Evolutionary conservation across 37 sponge, comb jelly and placozoan species (phyloP).

Genomic region (Agelas oroides): DNA sequence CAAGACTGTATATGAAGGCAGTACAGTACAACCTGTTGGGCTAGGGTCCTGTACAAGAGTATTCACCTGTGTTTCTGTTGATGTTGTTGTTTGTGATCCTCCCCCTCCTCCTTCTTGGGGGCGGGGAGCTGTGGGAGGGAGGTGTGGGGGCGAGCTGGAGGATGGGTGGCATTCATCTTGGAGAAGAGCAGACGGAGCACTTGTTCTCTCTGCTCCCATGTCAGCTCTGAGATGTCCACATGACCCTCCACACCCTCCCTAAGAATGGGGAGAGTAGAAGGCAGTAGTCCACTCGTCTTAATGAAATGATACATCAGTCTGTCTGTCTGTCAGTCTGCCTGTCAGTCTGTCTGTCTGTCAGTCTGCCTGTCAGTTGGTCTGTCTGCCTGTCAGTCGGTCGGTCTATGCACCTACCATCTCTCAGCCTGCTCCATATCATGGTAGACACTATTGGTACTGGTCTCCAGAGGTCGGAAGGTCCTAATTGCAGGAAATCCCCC

Average conservation of each 20-base stretch:
- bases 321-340: not conserved
- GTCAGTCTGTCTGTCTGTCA: too few relatives aligned
- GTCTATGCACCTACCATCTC: conserved; percentile 54
- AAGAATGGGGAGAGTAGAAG: not conserved
- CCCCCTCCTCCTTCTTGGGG: too few relatives aligned
- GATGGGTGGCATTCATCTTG: conserved; percentile 66
- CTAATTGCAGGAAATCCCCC: conserved; percentile 77
- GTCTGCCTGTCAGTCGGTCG: too few relatives aligned
- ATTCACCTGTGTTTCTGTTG: too few relatives aligned
- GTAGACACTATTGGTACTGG: conserved; percentile 91
- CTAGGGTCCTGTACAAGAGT: too few relatives aligned
- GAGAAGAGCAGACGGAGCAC: conserved; percentile 83
- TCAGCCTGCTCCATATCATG: conserved; percentile 78
- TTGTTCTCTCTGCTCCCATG: conserved; percentile 97
- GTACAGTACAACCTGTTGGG: too few relatives aligned
- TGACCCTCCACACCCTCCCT: conserved; percentile 36
- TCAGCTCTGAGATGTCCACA: conserved; percentile 86
- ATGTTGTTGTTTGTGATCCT: too few relatives aligned
- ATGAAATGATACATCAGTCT: not conserved
- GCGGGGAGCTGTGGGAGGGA: too few relatives aligned
- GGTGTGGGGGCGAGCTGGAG: too few relatives aligned
- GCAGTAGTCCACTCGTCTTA: not conserved
- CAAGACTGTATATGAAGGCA: too few relatives aligned
- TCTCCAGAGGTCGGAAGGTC: conserved; percentile 69
- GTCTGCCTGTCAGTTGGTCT: too few relatives aligned